phyloP scores from a whole-genome alignment of 2,113 vertebrate genomes.

The Chamaea fasciata region DNA sequence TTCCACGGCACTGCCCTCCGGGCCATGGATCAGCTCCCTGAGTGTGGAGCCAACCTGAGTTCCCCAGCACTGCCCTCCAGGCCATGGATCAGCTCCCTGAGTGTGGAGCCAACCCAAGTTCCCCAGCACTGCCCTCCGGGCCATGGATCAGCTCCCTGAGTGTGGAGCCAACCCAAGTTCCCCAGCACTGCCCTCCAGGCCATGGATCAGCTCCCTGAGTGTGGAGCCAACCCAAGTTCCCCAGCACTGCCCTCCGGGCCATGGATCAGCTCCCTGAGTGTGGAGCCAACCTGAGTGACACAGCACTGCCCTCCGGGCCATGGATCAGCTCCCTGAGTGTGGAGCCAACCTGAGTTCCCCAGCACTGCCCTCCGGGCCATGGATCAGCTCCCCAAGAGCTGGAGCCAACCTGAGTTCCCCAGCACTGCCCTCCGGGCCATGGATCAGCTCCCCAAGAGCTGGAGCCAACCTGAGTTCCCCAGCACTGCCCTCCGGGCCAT shows the following conservation, averaged over 20 bases:
- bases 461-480: not conserved
- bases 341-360: not conserved
- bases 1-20: not conserved
- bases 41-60: not conserved
- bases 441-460: not conserved
- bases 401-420: not conserved
- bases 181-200: not conserved
- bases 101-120: not conserved
- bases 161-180: no score
- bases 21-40: not conserved
- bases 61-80: not conserved
- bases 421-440: not conserved
- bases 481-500: not conserved
- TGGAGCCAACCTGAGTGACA: not conserved
- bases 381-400: not conserved
- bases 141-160: no score
- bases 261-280: not conserved
- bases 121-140: not conserved
- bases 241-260: not conserved
- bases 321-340: not conserved
- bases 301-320: not conserved
- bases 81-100: no score
- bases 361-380: not conserved
- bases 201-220: not conserved
- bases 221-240: not conserved